These are phyloP conservation scores for Hydrozoanthus tunicans DNA, from an alignment of 64 coral and sea anemone genomes.

Conservation along the genomic window DNA sequence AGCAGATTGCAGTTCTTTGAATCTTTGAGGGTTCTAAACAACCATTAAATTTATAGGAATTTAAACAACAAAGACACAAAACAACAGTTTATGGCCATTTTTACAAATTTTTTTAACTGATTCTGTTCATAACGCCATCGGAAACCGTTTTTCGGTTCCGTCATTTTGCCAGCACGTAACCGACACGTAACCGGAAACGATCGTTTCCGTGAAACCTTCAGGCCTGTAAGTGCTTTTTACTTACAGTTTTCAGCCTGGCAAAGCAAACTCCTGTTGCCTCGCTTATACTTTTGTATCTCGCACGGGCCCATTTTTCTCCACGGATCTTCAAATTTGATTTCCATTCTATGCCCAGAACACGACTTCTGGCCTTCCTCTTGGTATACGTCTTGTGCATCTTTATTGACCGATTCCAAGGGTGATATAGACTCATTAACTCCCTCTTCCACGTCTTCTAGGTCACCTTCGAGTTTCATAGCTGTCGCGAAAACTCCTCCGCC, in stretches of 20 bases:
- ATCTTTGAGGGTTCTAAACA: too few species aligned
- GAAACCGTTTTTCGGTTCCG: too few species aligned
- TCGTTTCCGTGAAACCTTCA: too few species aligned
- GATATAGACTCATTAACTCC: neutral
- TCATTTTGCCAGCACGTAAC: too few species aligned
- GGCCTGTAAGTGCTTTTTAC: neutral
- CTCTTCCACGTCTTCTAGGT: neutral
- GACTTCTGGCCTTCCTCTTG: neutral
- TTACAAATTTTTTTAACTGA: too few species aligned
- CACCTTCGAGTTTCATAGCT: neutral
- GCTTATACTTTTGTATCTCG: conserved; percentile 12
- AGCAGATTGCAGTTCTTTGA: too few species aligned
- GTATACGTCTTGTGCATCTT: neutral
- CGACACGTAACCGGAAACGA: too few species aligned
- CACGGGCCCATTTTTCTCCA: conserved; percentile 34
- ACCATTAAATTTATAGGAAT: too few species aligned
- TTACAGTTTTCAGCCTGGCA: conserved; percentile 19
- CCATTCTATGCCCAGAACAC: neutral
- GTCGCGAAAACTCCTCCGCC: neutral
- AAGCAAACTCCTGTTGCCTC: neutral
- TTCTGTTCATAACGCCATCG: too few species aligned
- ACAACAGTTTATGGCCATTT: too few species aligned
- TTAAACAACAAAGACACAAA: too few species aligned
- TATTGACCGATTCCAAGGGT: conserved; percentile 18
- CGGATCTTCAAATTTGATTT: conserved; percentile 34